Conservation (phyloP, 2,888 invertebrate genomes). For the Phrixothrix hirtus region DNA sequence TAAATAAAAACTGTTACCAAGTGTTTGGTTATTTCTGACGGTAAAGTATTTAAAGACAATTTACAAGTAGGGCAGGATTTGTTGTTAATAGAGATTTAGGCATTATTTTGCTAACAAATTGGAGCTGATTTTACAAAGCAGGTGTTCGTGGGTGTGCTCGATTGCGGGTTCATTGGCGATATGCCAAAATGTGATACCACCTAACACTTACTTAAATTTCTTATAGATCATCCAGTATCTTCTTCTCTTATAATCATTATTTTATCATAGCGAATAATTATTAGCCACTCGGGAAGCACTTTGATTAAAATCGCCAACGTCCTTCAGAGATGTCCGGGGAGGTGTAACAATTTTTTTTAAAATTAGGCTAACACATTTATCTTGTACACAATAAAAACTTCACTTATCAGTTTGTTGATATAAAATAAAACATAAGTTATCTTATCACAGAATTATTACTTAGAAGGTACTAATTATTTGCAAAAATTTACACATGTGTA, state of each 20-base stretch:
- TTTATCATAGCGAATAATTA: conserved; percentile 19
- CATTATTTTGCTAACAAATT: too few species aligned
- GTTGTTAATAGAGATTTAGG: too few species aligned
- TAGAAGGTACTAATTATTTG: conserved; percentile 44
- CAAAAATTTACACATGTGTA: conserved; percentile 57
- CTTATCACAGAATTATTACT: conserved; percentile 41
- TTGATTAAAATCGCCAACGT: conserved; percentile 33
- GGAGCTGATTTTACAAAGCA: conserved; percentile 46
- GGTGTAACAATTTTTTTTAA: conserved; percentile 42
- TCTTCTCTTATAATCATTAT: conserved; percentile 39
- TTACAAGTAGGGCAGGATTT: too few species aligned
- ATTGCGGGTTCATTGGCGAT: conserved; percentile 44
- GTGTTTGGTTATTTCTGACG: too few species aligned
- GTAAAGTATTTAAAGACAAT: too few species aligned
- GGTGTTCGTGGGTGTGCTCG: conserved; percentile 55
- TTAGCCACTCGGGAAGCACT: conserved; percentile 5
- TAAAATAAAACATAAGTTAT: conserved; percentile 34
- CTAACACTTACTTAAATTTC: conserved; percentile 51
- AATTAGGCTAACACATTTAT: conserved; percentile 18
- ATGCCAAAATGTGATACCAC: conserved; percentile 50
- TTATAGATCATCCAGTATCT: conserved; percentile 50
- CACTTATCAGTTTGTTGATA: conserved; percentile 41
- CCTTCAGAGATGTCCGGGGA: conserved; percentile 42
- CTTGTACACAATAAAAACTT: conserved; percentile 33
- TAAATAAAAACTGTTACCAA: neutral